Evolutionary conservation across 2,888 invertebrate genomes (phyloP).

Genomic region (Carterocephalus palaemon): DNA sequence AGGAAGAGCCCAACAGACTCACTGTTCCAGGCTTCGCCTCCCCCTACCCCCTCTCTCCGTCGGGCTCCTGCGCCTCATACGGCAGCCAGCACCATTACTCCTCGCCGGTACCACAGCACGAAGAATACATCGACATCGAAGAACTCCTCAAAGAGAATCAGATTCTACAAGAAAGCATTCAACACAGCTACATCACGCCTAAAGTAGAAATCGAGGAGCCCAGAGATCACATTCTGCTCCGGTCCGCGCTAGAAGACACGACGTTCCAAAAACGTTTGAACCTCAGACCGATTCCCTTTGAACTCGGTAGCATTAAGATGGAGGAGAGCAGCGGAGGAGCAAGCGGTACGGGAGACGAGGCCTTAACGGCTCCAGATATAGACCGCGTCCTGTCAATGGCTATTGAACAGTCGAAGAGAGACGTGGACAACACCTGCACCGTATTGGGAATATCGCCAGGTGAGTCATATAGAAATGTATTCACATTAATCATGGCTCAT

Average conservation of each 20-base stretch:
- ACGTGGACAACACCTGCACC: slow-evolving; percentile 90
- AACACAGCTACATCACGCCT: slow-evolving; percentile 66
- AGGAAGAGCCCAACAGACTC: slow-evolving; percentile 77
- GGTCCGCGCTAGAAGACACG: slow-evolving; percentile 90
- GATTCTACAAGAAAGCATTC: slow-evolving; percentile 70
- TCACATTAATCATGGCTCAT: slow-evolving; percentile 27
- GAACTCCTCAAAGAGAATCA: slow-evolving; percentile 79
- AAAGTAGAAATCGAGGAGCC: slow-evolving; percentile 78
- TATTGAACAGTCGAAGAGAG: slow-evolving; percentile 91
- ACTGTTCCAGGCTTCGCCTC: slow-evolving; percentile 72
- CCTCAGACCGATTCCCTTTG: slow-evolving; percentile 86
- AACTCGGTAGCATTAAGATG: slow-evolving; percentile 82
- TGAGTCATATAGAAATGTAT: slow-evolving; percentile 68
- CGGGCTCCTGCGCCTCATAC: slow-evolving; percentile 77
- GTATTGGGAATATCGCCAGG: slow-evolving; percentile 93
- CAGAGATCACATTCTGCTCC: slow-evolving; percentile 85
- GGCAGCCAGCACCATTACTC: slow-evolving; percentile 77
- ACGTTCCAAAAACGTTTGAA: slow-evolving; percentile 91
- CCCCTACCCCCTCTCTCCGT: slow-evolving; percentile 78
- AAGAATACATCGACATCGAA: slow-evolving; percentile 81
- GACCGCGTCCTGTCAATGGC: slow-evolving; percentile 91
- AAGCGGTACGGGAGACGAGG: slow-evolving; percentile 58
- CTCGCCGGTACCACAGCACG: slow-evolving; percentile 78
- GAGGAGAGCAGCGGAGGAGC: slow-evolving; percentile 81
- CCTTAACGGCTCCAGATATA: slow-evolving; percentile 85